These are phyloP conservation scores for Drepana falcataria DNA, from an alignment of 2,888 invertebrate genomes.

Conservation along the genomic window DNA sequence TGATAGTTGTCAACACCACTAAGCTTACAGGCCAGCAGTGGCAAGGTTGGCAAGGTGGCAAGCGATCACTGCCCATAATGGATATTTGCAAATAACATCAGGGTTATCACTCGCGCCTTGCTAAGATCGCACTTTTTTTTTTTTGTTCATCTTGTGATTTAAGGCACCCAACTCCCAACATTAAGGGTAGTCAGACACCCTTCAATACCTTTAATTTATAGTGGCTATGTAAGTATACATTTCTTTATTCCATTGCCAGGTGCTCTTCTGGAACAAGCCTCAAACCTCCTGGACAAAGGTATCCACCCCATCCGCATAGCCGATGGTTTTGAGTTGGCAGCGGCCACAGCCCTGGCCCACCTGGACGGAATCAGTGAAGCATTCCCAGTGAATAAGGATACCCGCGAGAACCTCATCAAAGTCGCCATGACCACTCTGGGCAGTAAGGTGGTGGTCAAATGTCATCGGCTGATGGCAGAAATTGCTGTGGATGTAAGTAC, in stretches of 20 bases:
- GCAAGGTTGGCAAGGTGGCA: too few species aligned
- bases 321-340: conserved; percentile 98
- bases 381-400: conserved; percentile 90
- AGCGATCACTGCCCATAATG: too few species aligned
- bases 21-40: too few species aligned
- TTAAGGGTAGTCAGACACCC: too few species aligned
- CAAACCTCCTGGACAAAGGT: conserved; percentile 93
- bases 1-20: too few species aligned
- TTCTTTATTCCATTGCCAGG: conserved; percentile 63
- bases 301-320: conserved; percentile 99
- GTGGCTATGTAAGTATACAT: background rate
- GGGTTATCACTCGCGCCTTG: too few species aligned
- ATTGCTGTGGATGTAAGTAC: conserved; percentile 89
- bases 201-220: too few species aligned
- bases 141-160: too few species aligned
- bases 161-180: too few species aligned
- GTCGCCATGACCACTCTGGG: conserved; percentile 99
- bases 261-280: conserved; percentile 96
- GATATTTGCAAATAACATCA: too few species aligned
- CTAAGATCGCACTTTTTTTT: too few species aligned
- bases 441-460: conserved; percentile 98
- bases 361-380: conserved; percentile 92
- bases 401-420: conserved; percentile 92
- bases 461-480: conserved; percentile 98
- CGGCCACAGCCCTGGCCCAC: conserved; percentile 90